Conservation (phyloP, 1,140 invertebrate species). For the Dinoponera quadriceps region DNA sequence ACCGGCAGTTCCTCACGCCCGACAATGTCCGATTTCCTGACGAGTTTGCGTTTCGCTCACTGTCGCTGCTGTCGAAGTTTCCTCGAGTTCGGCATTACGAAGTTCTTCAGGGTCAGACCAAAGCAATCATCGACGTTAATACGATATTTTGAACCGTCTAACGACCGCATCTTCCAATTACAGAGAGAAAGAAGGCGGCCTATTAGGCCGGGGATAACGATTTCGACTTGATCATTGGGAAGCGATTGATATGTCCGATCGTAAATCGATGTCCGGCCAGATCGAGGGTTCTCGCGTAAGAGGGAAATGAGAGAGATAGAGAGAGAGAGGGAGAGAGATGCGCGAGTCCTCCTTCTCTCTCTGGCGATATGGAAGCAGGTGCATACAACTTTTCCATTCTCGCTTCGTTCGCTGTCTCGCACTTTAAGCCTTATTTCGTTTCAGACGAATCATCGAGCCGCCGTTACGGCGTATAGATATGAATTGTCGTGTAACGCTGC, state of each 20-base stretch:
- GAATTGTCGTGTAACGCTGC: too few species aligned
- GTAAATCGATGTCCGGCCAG: neutral
- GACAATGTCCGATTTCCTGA: neutral
- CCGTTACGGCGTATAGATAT: too few species aligned
- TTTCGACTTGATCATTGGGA: constrained; percentile 22
- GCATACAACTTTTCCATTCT: constrained; percentile 10
- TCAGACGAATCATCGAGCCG: too few species aligned
- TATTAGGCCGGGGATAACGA: constrained; percentile 34
- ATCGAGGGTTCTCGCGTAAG: constrained; percentile 7
- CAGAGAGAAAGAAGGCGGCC: constrained; percentile 15
- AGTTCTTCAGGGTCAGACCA: constrained; percentile 19
- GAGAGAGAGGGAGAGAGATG: constrained; percentile 22
- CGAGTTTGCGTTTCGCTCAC: neutral
- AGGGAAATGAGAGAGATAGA: neutral
- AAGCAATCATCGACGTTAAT: constrained; percentile 38
- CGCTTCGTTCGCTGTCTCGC: neutral
- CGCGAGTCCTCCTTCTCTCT: constrained; percentile 1
- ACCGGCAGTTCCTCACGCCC: neutral
- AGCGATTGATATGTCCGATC: constrained; percentile 11
- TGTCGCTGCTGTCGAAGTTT: too few species aligned
- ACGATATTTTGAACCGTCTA: constrained; percentile 27
- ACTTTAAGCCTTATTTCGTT: neutral
- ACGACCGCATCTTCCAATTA: constrained; percentile 40
- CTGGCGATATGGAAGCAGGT: constrained; percentile 54
- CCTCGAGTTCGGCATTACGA: too few species aligned